Evolutionary conservation across 2,888 invertebrate genomes (phyloP), one percentile per base, ranked within the genome.

Genomic region (Oscheius sp.): DNA sequence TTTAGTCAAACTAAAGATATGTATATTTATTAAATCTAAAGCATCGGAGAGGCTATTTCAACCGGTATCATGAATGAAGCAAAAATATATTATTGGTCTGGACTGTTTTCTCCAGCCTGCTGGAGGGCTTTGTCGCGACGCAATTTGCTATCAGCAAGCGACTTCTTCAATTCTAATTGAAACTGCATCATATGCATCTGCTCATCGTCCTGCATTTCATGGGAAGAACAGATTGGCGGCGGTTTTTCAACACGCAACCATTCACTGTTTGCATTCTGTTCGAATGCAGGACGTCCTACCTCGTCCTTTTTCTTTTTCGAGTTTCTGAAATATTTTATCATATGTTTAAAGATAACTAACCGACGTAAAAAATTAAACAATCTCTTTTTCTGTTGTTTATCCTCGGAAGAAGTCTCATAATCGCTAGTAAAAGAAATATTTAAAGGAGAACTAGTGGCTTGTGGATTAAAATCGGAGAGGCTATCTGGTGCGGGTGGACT

Each of bases 191-290:
- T 59, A 20, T 59, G 59, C n/a, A 44, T 17, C n/a, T 59, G 24
- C 14, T 59, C 59, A 3, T 41, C 24, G 2, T 9, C 2, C 8
- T 41, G 24, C 26, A 28, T 41, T n/a, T 24, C 17, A 14, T 38
- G 57, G 9, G 57, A 28, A 17, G 56, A 33, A 56, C 22, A 24
- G 4, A 44, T 14, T 14, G 59, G 59, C 0, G 9, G 14, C 44
- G 24, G 20, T 44, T 59, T 59, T 44, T 59, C 59, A 26, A 59
- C 44, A n/a, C 59, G 36, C 3, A 64, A 22, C 64, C 64, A 64
- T 51, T 64, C 64, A 17, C 51, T 44, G 30, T 64, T 41, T n/a
- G 64, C 64, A 44, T 64, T 33, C 32, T 64, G 44, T 17, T 64
- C 64, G 28, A 64, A 64, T 28, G 24, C 6, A 2, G 50, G 36